Conservation (phyloP, 2,797 vertebrate species). For the Parambassis ranga region DNA sequence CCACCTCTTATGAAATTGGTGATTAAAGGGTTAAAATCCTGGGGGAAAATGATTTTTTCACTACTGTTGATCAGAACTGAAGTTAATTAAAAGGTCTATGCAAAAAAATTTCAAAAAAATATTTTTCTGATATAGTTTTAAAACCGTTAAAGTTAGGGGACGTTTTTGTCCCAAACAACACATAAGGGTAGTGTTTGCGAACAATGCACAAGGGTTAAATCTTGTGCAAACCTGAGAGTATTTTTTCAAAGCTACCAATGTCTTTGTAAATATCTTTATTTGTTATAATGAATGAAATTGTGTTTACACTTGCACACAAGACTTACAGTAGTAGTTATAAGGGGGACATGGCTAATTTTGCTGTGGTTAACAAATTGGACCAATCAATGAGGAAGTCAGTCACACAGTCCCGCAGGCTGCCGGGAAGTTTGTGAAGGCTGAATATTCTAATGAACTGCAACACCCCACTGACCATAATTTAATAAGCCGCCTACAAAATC, state of each 20-base stretch:
- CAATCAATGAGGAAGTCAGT: slow-evolving; percentile 54
- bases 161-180: too few relatives aligned
- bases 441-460: slow-evolving; percentile 41
- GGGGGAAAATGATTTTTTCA: too few relatives aligned
- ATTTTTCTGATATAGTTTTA: too few relatives aligned
- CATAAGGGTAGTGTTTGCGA: too few relatives aligned
- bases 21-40: too few relatives aligned
- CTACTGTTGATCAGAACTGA: too few relatives aligned
- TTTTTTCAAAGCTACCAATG: neutral
- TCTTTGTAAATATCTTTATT: neutral
- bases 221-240: neutral
- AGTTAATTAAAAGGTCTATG: too few relatives aligned
- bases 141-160: too few relatives aligned
- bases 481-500: slow-evolving; percentile 30
- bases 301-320: slow-evolving; percentile 19
- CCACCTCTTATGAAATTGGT: too few relatives aligned
- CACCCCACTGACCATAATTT: slow-evolving; percentile 51
- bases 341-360: slow-evolving; percentile 24
- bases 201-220: too few relatives aligned
- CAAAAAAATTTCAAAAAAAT: too few relatives aligned
- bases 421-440: slow-evolving; percentile 48
- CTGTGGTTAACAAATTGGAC: slow-evolving; percentile 37
- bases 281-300: neutral
- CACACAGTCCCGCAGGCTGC: slow-evolving; percentile 24
- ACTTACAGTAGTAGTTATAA: slow-evolving; percentile 36